These are phyloP conservation scores for Trachelus troglodyta DNA, from an alignment of 2,888 invertebrate species.

Conservation along the genomic window DNA sequence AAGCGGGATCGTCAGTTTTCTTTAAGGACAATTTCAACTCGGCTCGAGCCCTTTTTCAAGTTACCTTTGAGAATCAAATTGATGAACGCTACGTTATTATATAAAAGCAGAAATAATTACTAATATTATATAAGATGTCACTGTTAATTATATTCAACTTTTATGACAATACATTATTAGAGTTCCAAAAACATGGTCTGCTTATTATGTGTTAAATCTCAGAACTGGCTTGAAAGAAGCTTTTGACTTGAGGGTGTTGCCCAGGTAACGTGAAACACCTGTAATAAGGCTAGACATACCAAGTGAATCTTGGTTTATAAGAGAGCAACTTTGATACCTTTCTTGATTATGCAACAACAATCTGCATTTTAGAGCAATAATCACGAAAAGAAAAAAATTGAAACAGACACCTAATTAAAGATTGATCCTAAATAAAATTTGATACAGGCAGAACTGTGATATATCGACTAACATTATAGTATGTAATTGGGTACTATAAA, in stretches of 20 bases:
- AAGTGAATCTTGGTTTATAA: background rate
- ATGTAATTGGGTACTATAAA: background rate
- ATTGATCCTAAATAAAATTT: background rate
- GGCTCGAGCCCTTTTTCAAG: background rate
- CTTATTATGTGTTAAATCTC: background rate
- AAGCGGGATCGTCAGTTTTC: background rate
- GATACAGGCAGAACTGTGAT: background rate
- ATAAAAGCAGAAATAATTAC: background rate
- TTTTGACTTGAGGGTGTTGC: slow-evolving; percentile 46
- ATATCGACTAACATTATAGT: background rate
- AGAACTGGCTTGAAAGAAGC: slow-evolving; percentile 22
- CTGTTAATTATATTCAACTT: background rate
- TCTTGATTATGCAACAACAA: background rate
- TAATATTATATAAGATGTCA: background rate
- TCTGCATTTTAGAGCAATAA: background rate
- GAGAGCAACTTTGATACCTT: background rate
- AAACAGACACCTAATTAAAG: background rate
- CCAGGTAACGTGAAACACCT: slow-evolving; percentile 47
- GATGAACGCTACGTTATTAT: background rate
- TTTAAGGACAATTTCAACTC: background rate
- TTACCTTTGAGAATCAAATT: background rate
- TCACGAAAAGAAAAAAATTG: background rate
- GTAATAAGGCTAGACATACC: slow-evolving; percentile 22
- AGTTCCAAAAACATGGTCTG: background rate
- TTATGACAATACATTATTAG: background rate